These are phyloP conservation scores for Sitophilus oryzae DNA, from an alignment of 1,140 invertebrate species.

Conservation along the genomic window DNA sequence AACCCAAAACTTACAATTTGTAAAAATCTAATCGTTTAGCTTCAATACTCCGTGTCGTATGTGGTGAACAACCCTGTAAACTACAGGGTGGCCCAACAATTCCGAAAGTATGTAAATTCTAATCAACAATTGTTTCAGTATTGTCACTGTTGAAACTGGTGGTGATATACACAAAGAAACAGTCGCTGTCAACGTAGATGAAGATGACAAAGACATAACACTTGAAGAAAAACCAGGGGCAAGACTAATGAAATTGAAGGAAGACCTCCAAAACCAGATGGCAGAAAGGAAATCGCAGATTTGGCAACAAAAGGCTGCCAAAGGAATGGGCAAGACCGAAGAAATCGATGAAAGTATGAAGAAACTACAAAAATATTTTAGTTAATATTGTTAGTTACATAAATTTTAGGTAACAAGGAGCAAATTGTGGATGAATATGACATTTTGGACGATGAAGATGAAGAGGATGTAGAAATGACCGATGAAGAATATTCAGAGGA, in stretches of 20 bases:
- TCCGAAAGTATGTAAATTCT: constrained; percentile 7
- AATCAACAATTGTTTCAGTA: constrained; percentile 26
- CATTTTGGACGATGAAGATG: constrained; percentile 45
- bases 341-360: background rate
- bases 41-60: too few species aligned
- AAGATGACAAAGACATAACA: constrained; percentile 31
- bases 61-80: too few species aligned
- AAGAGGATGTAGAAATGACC: constrained; percentile 37
- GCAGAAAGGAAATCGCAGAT: constrained; percentile 53
- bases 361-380: too few species aligned
- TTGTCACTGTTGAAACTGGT: constrained; percentile 42
- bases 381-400: too few species aligned
- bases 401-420: constrained; percentile 5
- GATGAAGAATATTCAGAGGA: constrained; percentile 39
- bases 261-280: constrained; percentile 59
- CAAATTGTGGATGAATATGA: constrained; percentile 32
- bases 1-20: too few species aligned
- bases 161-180: constrained; percentile 44
- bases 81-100: constrained; percentile 16
- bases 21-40: too few species aligned
- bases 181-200: constrained; percentile 42
- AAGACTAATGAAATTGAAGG: constrained; percentile 51
- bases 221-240: constrained; percentile 54
- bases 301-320: constrained; percentile 54
- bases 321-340: constrained; percentile 24